Evolutionary conservation across 2,888 invertebrate species (phyloP).

Genomic region (Rotaria sp.): DNA sequence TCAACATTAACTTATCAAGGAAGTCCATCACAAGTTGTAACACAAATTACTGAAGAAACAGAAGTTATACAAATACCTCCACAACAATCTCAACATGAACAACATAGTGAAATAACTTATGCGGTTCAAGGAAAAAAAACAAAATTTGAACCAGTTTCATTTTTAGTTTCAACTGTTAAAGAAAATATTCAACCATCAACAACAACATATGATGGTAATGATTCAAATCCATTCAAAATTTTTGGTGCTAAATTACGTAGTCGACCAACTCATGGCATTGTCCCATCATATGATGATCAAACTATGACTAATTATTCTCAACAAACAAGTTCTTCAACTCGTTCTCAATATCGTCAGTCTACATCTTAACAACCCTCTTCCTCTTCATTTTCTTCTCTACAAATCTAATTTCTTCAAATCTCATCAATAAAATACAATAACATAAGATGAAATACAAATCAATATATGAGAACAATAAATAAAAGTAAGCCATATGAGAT

Average conservation of each 20-base stretch:
- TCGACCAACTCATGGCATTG: not conserved
- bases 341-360: not conserved
- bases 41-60: not conserved
- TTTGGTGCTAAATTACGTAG: constrained; percentile 15
- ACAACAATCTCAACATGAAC: not conserved
- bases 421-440: not conserved
- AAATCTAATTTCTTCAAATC: not conserved
- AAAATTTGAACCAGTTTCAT: not conserved
- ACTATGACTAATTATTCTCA: not conserved
- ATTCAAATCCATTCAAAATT: constrained; percentile 1
- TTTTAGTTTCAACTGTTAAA: not conserved
- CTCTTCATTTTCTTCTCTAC: not conserved
- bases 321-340: not conserved
- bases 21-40: not conserved
- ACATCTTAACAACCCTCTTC: not conserved
- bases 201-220: not conserved
- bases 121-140: not conserved
- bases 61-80: not conserved
- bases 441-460: not conserved
- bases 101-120: not conserved
- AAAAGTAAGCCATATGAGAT: not conserved
- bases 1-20: not conserved
- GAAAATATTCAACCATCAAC: not conserved
- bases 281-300: not conserved
- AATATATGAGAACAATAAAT: constrained; percentile 6